Conservation (phyloP, 2,797 vertebrate species). For the Aulostomus chinensis region DNA sequence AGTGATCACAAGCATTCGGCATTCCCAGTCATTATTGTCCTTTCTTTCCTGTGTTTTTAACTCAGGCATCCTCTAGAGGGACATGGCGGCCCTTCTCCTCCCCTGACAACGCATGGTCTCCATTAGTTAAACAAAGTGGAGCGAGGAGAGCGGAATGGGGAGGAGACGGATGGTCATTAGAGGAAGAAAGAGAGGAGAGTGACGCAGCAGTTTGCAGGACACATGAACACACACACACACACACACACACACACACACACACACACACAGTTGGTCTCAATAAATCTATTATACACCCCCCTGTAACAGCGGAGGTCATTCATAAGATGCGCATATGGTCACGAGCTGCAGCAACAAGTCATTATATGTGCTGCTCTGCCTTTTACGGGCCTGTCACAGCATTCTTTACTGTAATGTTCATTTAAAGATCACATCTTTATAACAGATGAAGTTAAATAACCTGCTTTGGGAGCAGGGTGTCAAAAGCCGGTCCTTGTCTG, state of each 20-base stretch:
- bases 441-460: too few species aligned
- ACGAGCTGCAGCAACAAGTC: slow-evolving; percentile 6
- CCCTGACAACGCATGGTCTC: slow-evolving; percentile 13
- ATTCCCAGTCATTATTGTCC: slow-evolving; percentile 1
- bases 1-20: slow-evolving; percentile 7
- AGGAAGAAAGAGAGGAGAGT: slow-evolving; percentile 57
- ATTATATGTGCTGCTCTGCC: background rate
- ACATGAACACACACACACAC: slow-evolving; percentile 44
- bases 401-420: too few species aligned
- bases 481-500: slow-evolving; percentile 7
- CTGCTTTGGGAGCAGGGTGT: background rate
- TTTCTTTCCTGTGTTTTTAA: background rate
- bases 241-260: slow-evolving; percentile 37
- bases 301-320: slow-evolving; percentile 50
- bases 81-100: too few species aligned
- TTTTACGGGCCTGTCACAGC: too few species aligned
- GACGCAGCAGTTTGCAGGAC: slow-evolving; percentile 75
- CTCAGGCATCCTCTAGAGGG: too few species aligned
- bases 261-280: slow-evolving; percentile 42
- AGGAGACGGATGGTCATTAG: slow-evolving; percentile 53
- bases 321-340: slow-evolving; percentile 26
- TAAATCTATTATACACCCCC: slow-evolving; percentile 44
- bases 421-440: background rate
- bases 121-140: slow-evolving; percentile 44
- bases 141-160: slow-evolving; percentile 26